Evolutionary conservation across 2,888 invertebrate species (phyloP), one percentile per base, ranked within the genome.

Genomic region (Galerucella calmariensis): DNA sequence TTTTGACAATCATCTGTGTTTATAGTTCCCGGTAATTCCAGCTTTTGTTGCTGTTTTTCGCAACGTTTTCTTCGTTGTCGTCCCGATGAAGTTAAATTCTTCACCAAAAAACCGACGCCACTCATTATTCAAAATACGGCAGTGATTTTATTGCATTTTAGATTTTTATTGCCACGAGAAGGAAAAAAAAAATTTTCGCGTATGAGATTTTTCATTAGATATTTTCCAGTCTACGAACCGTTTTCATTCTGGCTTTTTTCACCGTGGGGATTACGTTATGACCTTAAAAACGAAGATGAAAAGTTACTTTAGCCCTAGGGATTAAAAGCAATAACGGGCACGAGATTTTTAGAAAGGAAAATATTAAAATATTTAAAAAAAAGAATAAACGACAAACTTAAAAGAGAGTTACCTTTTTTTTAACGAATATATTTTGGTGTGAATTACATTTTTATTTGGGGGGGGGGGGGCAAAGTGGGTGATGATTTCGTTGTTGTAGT

Each of bases 41-140:
- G 82, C 79, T 85, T 85, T 72, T 87, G 86, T 80, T 88, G 89
- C 84, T 91, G 91, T 83, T 91, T 91, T 79, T 92, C 92, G 86
- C 91, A 91, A 72, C 91, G 90, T 72, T 91, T 89, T 65, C 92
- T 89, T 56, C 92, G 90, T 79, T 90, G 89, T 79, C 90, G 89
- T 76, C 89, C 86, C 80, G 90, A 90, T 27, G 92, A 91, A 65
- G 91, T 90, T 80, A 92, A 90, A 41, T 92, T 91, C 87, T 92
- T 93, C 87, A 92, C 91, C 79, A 91, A 84, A 81, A 90, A 90
- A 62, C 91, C 90, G 69, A 91, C 91, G 61, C 91, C 90, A 84
- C 90, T 91, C 90, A 91, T 91, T 59, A 35, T 75, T 58, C 48
- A 48, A 48, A 56, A 20, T 56, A 9, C 16, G 56, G 56, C 56